Conservation (phyloP, 1,140 invertebrate species). For the Acromyrmex echinatior region DNA sequence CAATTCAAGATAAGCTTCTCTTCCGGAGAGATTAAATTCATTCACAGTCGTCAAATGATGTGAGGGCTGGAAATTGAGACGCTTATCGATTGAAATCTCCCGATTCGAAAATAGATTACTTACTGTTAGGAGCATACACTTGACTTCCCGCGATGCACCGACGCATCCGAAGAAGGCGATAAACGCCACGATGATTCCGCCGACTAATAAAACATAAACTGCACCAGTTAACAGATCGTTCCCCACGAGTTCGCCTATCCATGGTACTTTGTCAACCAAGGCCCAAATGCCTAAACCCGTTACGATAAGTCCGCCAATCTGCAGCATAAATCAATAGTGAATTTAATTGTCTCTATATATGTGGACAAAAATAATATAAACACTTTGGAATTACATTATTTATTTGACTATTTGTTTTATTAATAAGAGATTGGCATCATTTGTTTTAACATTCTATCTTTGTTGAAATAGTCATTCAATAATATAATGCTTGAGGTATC, state of each 20-base stretch:
- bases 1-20: not conserved
- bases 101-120: constrained; percentile 74
- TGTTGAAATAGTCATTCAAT: too few relatives aligned
- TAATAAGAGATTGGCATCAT: too few relatives aligned
- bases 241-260: constrained; percentile 93
- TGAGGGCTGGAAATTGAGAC: not conserved
- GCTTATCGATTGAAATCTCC: not conserved
- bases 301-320: constrained; percentile 93
- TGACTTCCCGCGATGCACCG: constrained; percentile 95
- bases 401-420: too few relatives aligned
- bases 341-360: not conserved
- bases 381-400: too few relatives aligned
- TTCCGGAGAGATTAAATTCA: not conserved
- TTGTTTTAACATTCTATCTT: too few relatives aligned
- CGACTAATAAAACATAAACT: constrained; percentile 93
- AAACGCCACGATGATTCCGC: constrained; percentile 91
- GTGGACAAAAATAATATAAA: too few relatives aligned
- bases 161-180: constrained; percentile 95
- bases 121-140: constrained; percentile 95
- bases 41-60: not conserved
- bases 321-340: constrained; percentile 66
- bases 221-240: constrained; percentile 94
- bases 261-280: constrained; percentile 91
- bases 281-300: constrained; percentile 93
- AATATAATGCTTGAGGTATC: too few relatives aligned